phyloP scores from a whole-genome alignment of 2,888 invertebrate genomes.

The Callimorpha dominula region DNA sequence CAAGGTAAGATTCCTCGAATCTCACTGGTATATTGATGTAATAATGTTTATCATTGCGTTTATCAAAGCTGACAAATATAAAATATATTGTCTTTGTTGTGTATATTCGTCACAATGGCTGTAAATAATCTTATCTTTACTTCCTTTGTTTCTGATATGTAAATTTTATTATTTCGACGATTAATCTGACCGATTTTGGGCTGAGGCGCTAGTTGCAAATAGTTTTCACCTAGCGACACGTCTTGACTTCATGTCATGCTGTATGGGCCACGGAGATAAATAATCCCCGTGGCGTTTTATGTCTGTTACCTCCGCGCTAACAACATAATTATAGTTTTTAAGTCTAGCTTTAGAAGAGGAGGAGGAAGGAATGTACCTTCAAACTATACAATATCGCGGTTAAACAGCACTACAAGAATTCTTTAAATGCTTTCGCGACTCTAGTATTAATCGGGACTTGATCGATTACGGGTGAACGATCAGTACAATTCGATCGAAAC shows the following conservation, averaged over 20 bases:
- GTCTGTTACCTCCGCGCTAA: not conserved
- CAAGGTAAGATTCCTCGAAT: not conserved
- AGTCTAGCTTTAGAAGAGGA: too few relatives aligned
- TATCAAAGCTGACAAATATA: not conserved
- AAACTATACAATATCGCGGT: too few relatives aligned
- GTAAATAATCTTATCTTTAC: not conserved
- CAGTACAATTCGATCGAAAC: too few relatives aligned
- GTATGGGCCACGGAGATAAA: not conserved
- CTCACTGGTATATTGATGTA: not conserved
- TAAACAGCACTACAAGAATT: too few relatives aligned
- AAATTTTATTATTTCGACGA: not conserved
- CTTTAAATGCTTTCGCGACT: too few relatives aligned
- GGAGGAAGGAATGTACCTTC: too few relatives aligned
- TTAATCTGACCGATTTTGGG: not conserved
- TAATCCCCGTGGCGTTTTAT: not conserved
- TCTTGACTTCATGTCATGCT: not conserved
- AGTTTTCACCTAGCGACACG: not conserved
- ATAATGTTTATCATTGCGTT: not conserved
- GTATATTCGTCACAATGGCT: not conserved
- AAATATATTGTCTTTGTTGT: not conserved
- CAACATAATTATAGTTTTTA: too few relatives aligned
- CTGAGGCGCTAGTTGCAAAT: not conserved
- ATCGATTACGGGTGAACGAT: too few relatives aligned
- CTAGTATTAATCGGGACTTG: too few relatives aligned
- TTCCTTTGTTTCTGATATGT: not conserved